phyloP scores from a whole-genome alignment of 2,113 vertebrate species.

The Perognathus longimembris region DNA sequence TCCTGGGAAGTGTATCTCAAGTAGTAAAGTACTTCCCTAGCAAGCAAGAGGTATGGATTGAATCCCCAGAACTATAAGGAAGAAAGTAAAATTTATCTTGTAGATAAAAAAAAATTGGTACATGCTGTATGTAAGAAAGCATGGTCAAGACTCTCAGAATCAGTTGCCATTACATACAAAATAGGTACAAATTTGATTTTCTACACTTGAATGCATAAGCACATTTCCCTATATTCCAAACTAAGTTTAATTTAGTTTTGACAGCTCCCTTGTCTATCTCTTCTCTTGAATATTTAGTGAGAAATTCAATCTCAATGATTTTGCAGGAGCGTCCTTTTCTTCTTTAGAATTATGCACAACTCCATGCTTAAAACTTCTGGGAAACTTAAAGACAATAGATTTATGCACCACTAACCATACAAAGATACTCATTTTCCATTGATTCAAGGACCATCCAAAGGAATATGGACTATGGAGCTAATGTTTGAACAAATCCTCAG shows the following conservation, averaged over 20 bases:
- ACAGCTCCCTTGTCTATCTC: neutral
- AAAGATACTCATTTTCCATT: neutral
- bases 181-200: neutral
- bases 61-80: too few species aligned
- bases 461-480: too few species aligned
- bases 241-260: neutral
- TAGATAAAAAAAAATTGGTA: neutral
- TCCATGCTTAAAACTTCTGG: neutral
- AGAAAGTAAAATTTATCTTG: neutral
- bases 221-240: neutral
- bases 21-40: too few species aligned
- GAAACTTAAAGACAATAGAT: neutral
- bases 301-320: slow-evolving; percentile 16
- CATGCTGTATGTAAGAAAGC: neutral
- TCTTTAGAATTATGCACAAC: neutral
- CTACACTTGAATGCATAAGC: neutral
- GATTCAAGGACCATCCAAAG: neutral
- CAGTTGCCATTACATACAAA: neutral
- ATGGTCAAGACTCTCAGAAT: neutral
- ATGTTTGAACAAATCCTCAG: neutral
- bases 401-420: neutral
- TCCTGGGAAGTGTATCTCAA: too few species aligned
- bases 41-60: too few species aligned
- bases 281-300: slow-evolving; percentile 2
- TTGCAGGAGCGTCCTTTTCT: neutral